phyloP scores from a whole-genome alignment of 2,113 vertebrate species.

The Loxodonta africana region DNA sequence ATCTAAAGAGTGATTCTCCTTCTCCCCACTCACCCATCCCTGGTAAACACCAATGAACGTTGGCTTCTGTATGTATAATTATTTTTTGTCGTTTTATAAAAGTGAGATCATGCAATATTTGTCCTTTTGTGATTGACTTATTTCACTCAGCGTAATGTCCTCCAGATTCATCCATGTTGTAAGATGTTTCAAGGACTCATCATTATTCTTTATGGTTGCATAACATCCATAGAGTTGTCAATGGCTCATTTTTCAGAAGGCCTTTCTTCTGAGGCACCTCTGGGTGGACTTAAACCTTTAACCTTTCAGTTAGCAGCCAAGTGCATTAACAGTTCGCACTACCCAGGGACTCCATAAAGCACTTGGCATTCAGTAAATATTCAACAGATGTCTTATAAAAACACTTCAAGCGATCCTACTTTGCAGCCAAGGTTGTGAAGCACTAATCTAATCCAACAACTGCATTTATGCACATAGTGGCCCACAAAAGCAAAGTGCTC shows the following conservation, averaged over 20 bases:
- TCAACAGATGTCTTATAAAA: slow-evolving; percentile 53
- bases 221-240: not conserved
- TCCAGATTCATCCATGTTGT: not conserved
- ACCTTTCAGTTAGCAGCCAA: not conserved
- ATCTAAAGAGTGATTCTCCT: not conserved
- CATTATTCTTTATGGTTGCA: not conserved
- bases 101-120: not conserved
- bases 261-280: not conserved
- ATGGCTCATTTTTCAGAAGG: not conserved
- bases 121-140: not conserved
- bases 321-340: not conserved
- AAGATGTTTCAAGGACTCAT: not conserved
- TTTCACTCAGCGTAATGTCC: not conserved
- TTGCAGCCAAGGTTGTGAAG: slow-evolving; percentile 39
- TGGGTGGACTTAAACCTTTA: not conserved
- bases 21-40: not conserved
- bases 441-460: not conserved
- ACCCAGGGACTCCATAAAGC: not conserved
- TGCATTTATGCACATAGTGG: slow-evolving; percentile 35
- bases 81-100: not conserved
- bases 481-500: not conserved
- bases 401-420: slow-evolving; percentile 13
- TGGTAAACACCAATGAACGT: not conserved
- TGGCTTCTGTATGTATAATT: not conserved
- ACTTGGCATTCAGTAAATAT: not conserved